phyloP scores from a whole-genome alignment of 2,797 vertebrate species.

The Enteromius argenteus region DNA sequence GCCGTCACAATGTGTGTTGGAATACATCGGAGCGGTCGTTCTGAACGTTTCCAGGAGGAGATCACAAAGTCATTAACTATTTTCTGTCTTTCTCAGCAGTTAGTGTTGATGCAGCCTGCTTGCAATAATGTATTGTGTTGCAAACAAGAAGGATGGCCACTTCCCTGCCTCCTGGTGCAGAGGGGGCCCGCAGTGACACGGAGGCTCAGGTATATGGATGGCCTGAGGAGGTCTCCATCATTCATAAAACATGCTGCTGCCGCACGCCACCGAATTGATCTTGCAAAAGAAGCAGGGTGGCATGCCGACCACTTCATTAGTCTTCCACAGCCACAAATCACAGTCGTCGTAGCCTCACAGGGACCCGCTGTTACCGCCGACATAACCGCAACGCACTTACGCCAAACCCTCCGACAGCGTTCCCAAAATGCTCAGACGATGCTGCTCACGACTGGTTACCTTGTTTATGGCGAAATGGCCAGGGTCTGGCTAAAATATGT shows the following conservation, averaged over 20 bases:
- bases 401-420: background rate
- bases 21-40: constrained; percentile 50
- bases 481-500: constrained; percentile 26
- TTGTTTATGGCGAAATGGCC: constrained; percentile 31
- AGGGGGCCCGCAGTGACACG: constrained; percentile 62
- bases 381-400: constrained; percentile 45
- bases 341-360: constrained; percentile 69
- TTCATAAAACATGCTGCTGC: constrained; percentile 81
- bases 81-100: constrained; percentile 68
- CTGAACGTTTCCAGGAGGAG: constrained; percentile 62
- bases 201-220: constrained; percentile 71
- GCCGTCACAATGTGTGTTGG: constrained; percentile 32
- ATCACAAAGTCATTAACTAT: constrained; percentile 66
- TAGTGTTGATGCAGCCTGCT: constrained; percentile 66
- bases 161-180: constrained; percentile 77
- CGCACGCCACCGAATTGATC: constrained; percentile 83
- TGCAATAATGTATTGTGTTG: constrained; percentile 80
- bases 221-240: constrained; percentile 86
- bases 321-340: constrained; percentile 84
- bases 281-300: constrained; percentile 86
- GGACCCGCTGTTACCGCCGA: constrained; percentile 63
- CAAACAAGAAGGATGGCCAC: constrained; percentile 83
- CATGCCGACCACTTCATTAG: constrained; percentile 87
- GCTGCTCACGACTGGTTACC: background rate
- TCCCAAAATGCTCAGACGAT: background rate